Evolutionary conservation across 2,888 invertebrate species (phyloP).

Genomic region (Ethmia dodecea): DNA sequence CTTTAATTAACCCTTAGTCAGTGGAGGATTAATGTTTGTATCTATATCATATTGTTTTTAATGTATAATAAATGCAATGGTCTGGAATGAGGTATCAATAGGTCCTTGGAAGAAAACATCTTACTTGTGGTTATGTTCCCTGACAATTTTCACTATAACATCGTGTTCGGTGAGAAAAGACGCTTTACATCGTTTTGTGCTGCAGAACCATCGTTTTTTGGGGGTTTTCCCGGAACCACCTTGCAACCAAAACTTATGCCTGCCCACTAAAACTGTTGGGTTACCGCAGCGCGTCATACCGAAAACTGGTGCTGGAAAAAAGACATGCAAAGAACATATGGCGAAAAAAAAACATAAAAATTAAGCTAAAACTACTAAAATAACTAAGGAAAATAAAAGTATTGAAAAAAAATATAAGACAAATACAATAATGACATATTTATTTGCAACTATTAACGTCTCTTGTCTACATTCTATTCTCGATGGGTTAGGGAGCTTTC

Average conservation of each 20-base stretch:
- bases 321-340: background rate
- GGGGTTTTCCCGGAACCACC: background rate
- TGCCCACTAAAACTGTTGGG: constrained; percentile 33
- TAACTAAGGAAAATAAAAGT: background rate
- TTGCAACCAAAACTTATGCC: constrained; percentile 26
- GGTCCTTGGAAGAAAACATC: too few relatives aligned
- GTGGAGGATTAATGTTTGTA: too few relatives aligned
- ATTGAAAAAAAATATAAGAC: background rate
- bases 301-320: constrained; percentile 31
- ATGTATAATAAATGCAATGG: too few relatives aligned
- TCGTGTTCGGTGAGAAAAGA: constrained; percentile 32
- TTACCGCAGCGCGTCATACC: constrained; percentile 26
- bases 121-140: constrained; percentile 36
- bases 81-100: too few relatives aligned
- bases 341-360: background rate
- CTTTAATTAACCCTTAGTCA: too few relatives aligned
- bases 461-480: too few relatives aligned
- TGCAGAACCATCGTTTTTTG: constrained; percentile 29
- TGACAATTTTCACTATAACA: constrained; percentile 31
- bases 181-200: constrained; percentile 29
- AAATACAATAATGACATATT: too few relatives aligned
- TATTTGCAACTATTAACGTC: too few relatives aligned
- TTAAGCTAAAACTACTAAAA: background rate
- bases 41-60: too few relatives aligned
- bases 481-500: too few relatives aligned